Evolutionary conservation across 1,140 invertebrate species (phyloP).

Genomic region (Leptinotarsa texana): DNA sequence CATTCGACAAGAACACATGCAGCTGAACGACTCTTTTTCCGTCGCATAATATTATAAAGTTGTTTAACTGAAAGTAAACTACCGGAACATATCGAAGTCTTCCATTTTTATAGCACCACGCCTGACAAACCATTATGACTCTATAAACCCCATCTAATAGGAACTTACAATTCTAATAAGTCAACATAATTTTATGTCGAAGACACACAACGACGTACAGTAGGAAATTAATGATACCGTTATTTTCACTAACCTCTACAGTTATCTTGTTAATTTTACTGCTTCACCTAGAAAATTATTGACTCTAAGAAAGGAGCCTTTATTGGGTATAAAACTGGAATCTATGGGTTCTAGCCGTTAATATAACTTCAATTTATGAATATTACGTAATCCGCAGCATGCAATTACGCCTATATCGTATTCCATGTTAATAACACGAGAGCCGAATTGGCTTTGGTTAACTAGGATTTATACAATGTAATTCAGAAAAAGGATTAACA

Average conservation of each 20-base stretch:
- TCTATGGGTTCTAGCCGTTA: not conserved
- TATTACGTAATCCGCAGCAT: not conserved
- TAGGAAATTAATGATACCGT: not conserved
- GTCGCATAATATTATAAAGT: not conserved
- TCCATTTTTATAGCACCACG: constrained; percentile 2
- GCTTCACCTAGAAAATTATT: not conserved
- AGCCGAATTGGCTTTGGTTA: not conserved
- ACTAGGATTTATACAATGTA: not conserved
- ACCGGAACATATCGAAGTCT: not conserved
- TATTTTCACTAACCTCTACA: not conserved
- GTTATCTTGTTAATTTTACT: not conserved
- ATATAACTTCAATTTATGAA: not conserved
- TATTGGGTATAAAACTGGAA: constrained; percentile 5
- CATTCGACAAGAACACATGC: too few relatives aligned
- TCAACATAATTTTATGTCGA: not conserved
- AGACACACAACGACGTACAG: not conserved
- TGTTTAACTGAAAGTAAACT: not conserved
- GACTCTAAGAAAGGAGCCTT: not conserved
- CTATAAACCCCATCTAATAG: not conserved
- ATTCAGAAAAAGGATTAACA: constrained; percentile 2
- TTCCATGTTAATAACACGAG: not conserved
- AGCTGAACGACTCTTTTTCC: not conserved
- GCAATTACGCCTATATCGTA: constrained; percentile 5
- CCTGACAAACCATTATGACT: not conserved
- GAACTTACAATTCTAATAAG: not conserved